These are phyloP conservation scores for Julus scanicus DNA, from an alignment of 2,888 invertebrate genomes.

Conservation along the genomic window DNA sequence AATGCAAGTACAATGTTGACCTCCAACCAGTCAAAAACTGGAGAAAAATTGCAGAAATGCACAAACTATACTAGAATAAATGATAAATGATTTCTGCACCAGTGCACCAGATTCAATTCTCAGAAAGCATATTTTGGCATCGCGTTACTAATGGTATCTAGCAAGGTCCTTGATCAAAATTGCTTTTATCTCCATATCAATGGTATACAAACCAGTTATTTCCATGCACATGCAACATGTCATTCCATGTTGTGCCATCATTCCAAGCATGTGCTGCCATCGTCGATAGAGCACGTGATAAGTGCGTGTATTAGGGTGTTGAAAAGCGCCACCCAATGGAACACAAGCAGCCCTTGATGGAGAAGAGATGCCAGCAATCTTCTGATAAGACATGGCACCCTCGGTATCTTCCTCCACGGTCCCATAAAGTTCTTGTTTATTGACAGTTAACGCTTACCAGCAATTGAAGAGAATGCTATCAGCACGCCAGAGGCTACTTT, in stretches of 20 bases:
- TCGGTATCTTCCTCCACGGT: background rate
- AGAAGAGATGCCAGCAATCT: background rate
- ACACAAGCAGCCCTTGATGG: background rate
- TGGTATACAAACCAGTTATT: background rate
- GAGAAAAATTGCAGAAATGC: too few species aligned
- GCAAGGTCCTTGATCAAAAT: background rate
- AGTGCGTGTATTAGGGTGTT: slow-evolving; percentile 1
- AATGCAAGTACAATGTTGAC: too few species aligned
- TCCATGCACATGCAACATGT: background rate
- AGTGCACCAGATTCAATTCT: too few species aligned
- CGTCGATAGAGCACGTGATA: background rate
- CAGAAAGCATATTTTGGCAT: background rate
- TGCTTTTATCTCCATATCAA: background rate
- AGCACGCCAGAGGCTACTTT: slow-evolving; percentile 1
- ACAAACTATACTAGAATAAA: too few species aligned
- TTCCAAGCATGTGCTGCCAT: background rate
- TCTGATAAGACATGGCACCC: background rate
- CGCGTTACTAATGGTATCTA: background rate
- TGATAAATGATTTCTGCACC: background rate
- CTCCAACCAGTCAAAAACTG: too few species aligned
- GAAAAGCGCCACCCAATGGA: background rate
- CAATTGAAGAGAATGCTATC: slow-evolving; percentile 16
- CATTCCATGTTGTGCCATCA: background rate
- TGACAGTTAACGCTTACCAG: slow-evolving; percentile 30
- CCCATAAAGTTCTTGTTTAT: slow-evolving; percentile 29